Evolutionary conservation across 1,140 invertebrate genomes (phyloP).

Genomic region (Drosophila littoralis): DNA sequence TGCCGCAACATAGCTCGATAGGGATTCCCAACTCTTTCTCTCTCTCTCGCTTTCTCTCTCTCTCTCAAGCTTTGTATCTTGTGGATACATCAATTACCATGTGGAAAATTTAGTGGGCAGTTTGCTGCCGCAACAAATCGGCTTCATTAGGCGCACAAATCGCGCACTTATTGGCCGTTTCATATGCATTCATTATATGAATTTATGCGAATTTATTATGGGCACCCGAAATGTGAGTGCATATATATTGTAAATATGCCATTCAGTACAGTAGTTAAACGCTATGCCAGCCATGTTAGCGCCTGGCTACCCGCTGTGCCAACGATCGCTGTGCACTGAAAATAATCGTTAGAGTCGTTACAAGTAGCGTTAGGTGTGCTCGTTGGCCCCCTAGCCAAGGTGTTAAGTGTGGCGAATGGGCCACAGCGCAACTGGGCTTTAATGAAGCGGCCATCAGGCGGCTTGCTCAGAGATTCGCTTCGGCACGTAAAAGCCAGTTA

Average conservation of each 20-base stretch:
- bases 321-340: conserved; percentile 32
- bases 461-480: conserved; percentile 25
- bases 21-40: neutral
- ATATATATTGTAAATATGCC: conserved; percentile 75
- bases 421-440: conserved; percentile 47
- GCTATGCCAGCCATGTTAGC: conserved; percentile 50
- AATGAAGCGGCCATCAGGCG: conserved; percentile 46
- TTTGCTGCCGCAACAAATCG: conserved; percentile 73
- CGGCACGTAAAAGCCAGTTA: conserved; percentile 8
- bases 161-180: conserved; percentile 67
- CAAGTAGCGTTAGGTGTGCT: neutral
- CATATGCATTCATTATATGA: conserved; percentile 45
- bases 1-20: conserved; percentile 20
- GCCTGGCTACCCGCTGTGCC: conserved; percentile 61
- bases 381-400: conserved; percentile 4
- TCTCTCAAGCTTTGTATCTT: conserved; percentile 11
- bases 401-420: conserved; percentile 55
- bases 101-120: conserved; percentile 69
- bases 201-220: conserved; percentile 72
- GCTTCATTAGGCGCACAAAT: conserved; percentile 78
- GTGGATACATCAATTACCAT: conserved; percentile 54
- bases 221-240: conserved; percentile 58
- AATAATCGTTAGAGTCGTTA: too few relatives aligned
- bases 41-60: neutral
- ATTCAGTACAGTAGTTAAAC: conserved; percentile 71